phyloP scores from a whole-genome alignment of 2,113 vertebrate genomes.

The Vulpes lagopus region DNA sequence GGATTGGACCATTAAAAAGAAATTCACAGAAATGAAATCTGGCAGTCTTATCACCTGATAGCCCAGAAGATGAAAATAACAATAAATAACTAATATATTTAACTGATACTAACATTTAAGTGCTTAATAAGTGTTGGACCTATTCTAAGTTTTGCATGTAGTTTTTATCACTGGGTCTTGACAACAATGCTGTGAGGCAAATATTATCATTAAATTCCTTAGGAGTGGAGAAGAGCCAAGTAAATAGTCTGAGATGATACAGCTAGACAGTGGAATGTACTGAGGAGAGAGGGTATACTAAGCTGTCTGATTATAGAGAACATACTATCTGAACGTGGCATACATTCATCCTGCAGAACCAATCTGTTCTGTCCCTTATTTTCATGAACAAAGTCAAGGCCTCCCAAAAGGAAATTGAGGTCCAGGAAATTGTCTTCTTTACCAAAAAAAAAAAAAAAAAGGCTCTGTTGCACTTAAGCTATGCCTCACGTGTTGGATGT shows the following conservation, averaged over 20 bases:
- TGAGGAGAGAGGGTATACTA: background rate
- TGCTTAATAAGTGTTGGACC: background rate
- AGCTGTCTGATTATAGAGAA: background rate
- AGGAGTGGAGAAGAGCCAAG: background rate
- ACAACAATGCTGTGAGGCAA: background rate
- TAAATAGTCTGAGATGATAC: background rate
- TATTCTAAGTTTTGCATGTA: conserved; percentile 5
- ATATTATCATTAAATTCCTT: background rate
- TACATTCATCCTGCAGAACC: background rate
- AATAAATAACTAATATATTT: conserved; percentile 27
- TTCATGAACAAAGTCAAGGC: background rate
- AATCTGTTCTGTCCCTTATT: background rate
- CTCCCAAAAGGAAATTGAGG: background rate
- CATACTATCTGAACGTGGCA: background rate
- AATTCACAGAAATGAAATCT: background rate
- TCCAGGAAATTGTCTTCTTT: background rate
- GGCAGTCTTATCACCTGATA: background rate
- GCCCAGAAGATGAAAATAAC: conserved; percentile 14
- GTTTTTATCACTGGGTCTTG: conserved; percentile 37
- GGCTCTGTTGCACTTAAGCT: background rate
- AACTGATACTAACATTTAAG: background rate
- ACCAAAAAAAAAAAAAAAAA: background rate
- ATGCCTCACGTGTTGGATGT: background rate
- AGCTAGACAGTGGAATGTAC: background rate
- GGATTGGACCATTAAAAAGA: conserved; percentile 25